phyloP scores from a whole-genome alignment of 2,113 vertebrate genomes.

The Peromyscus leucopus region DNA sequence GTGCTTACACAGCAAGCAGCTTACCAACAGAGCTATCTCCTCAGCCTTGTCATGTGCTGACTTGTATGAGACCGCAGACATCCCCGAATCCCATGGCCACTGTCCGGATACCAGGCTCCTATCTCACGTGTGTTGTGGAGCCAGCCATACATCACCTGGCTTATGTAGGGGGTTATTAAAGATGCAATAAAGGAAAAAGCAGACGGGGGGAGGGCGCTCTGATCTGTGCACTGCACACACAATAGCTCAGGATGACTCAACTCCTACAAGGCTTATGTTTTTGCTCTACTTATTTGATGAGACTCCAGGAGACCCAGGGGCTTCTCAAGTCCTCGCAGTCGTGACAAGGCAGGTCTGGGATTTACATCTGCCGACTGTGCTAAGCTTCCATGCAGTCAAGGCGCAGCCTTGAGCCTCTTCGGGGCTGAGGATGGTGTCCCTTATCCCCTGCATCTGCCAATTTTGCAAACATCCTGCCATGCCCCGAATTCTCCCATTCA shows the following conservation, averaged over 20 bases:
- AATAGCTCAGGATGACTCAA: background rate
- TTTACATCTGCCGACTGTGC: background rate
- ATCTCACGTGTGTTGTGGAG: background rate
- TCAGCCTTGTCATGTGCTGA: background rate
- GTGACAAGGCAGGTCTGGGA: background rate
- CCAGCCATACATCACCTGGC: background rate
- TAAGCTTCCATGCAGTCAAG: background rate
- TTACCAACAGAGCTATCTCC: background rate
- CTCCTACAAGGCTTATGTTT: background rate
- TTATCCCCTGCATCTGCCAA: background rate
- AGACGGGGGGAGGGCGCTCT: background rate
- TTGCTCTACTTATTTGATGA: background rate
- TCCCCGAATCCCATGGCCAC: background rate
- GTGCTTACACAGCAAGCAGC: background rate
- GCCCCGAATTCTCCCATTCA: slow-evolving; percentile 21
- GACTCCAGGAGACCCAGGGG: background rate
- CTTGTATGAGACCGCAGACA: background rate
- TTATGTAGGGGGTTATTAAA: background rate
- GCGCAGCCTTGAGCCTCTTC: background rate
- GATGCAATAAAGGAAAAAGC: background rate
- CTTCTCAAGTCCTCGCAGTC: background rate
- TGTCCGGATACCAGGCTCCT: background rate
- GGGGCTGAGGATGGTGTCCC: background rate
- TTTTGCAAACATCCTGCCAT: background rate
- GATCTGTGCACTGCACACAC: background rate